Evolutionary conservation across 2,113 vertebrate genomes (phyloP).

Genomic region (Grammomys surdaster): DNA sequence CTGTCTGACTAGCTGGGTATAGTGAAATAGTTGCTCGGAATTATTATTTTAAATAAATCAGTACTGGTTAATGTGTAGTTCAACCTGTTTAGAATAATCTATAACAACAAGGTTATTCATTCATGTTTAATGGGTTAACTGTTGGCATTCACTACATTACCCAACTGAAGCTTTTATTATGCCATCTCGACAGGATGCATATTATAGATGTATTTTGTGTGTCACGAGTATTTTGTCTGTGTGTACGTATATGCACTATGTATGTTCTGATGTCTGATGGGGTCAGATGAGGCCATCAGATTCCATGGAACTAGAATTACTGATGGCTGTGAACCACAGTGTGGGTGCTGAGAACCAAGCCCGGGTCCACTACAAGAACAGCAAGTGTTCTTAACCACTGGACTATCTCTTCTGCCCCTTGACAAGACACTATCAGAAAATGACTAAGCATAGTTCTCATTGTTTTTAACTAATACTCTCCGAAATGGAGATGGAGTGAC

Average conservation of each 20-base stretch:
- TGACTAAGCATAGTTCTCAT: background rate
- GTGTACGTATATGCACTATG: background rate
- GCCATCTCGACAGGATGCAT: background rate
- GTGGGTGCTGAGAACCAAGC: background rate
- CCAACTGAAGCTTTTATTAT: background rate
- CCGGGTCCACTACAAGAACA: background rate
- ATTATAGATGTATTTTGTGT: background rate
- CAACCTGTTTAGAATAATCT: constrained; percentile 27
- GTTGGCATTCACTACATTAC: background rate
- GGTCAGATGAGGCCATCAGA: background rate
- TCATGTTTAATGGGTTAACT: background rate
- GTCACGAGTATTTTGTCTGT: background rate
- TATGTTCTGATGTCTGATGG: background rate
- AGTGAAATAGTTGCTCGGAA: constrained; percentile 18
- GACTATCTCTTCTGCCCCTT: background rate
- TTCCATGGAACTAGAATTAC: background rate
- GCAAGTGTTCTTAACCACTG: background rate
- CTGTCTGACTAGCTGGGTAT: background rate
- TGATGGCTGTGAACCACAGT: background rate
- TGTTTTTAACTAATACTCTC: constrained; percentile 3
- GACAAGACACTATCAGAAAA: constrained; percentile 6
- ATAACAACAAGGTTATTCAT: background rate
- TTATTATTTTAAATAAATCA: constrained; percentile 30
- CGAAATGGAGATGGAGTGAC: background rate
- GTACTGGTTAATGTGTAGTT: background rate